A percentile compares a stretch with the other conserved stretches of the same genome.
Conservation (phyloP, 2,113 vertebrate species). For the Oreochromis aureus region DNA sequence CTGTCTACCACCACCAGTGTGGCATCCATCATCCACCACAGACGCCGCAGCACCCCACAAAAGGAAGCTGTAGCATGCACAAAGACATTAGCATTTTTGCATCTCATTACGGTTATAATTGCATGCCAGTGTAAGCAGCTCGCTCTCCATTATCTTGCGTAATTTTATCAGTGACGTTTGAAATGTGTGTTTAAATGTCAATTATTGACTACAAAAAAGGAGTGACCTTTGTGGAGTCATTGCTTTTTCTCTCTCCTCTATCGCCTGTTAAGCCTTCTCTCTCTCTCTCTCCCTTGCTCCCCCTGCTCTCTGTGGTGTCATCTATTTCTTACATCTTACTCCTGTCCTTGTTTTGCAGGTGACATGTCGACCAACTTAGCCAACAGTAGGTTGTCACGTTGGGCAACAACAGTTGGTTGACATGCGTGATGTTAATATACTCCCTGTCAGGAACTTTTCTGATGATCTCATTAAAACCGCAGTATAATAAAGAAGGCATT, state of each 20-base stretch:
- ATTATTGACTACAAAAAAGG: constrained; percentile 88
- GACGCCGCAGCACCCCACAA: constrained; percentile 82
- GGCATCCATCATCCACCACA: constrained; percentile 87
- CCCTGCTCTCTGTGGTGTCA: constrained; percentile 16
- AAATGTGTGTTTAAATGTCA: constrained; percentile 98
- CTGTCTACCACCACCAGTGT: constrained; percentile 76
- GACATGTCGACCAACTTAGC: not conserved
- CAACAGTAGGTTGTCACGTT: not conserved
- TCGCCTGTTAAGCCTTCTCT: constrained; percentile 7
- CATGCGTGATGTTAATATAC: constrained; percentile 19
- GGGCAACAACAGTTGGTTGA: constrained; percentile 8
- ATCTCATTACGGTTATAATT: constrained; percentile 96
- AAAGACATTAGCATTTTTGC: constrained; percentile 97
- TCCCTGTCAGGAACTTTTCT: constrained; percentile 29
- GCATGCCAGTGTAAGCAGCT: constrained; percentile 84
- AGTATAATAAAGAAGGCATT: not conserved
- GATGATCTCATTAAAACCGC: constrained; percentile 32
- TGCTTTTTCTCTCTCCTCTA: constrained; percentile 35
- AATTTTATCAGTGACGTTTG: constrained; percentile 88
- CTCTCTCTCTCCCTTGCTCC: constrained; percentile 8
- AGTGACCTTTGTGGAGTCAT: constrained; percentile 89
- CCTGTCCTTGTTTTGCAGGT: not conserved
- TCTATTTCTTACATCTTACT: not conserved
- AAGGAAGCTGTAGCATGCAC: constrained; percentile 81
- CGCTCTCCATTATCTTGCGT: constrained; percentile 83